phyloP scores from a whole-genome alignment of 2,113 vertebrate species.

The Scolopax mira region DNA sequence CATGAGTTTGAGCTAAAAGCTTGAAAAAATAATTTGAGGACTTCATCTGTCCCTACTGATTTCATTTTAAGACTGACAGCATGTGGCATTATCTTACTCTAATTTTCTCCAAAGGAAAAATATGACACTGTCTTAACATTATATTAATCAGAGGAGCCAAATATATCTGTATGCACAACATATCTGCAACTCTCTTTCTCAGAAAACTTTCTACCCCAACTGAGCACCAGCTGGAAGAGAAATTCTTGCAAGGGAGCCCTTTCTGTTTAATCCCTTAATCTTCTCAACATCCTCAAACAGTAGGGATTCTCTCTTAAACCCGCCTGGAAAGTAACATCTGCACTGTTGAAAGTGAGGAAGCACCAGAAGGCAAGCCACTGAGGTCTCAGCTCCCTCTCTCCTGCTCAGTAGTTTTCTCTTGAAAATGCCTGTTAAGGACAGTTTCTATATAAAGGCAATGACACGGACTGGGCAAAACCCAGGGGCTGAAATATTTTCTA shows the following conservation, averaged over 20 bases:
- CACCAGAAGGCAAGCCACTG: constrained; percentile 28
- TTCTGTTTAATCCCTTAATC: constrained; percentile 72
- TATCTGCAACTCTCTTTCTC: not conserved
- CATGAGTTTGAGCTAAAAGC: not conserved
- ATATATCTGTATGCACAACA: not conserved
- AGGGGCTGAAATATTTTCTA: not conserved
- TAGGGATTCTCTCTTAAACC: constrained; percentile 66
- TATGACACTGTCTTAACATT: not conserved
- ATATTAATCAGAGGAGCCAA: constrained; percentile 26
- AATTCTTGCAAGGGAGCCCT: constrained; percentile 62
- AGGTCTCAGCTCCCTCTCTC: not conserved
- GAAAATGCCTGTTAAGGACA: constrained; percentile 4
- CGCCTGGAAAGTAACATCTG: constrained; percentile 64
- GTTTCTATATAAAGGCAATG: not conserved
- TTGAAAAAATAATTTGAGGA: not conserved
- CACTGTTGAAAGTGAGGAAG: constrained; percentile 35
- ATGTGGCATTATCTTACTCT: not conserved
- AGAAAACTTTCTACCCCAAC: constrained; percentile 30
- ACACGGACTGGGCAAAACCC: not conserved
- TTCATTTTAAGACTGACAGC: constrained; percentile 11
- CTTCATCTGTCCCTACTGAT: not conserved
- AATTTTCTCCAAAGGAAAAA: constrained; percentile 37
- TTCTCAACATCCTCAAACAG: constrained; percentile 71
- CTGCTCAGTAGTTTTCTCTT: not conserved
- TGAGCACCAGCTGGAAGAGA: constrained; percentile 62